These are phyloP conservation scores for Morone saxatilis DNA, from an alignment of 2,113 vertebrate genomes.

Conservation along the genomic window DNA sequence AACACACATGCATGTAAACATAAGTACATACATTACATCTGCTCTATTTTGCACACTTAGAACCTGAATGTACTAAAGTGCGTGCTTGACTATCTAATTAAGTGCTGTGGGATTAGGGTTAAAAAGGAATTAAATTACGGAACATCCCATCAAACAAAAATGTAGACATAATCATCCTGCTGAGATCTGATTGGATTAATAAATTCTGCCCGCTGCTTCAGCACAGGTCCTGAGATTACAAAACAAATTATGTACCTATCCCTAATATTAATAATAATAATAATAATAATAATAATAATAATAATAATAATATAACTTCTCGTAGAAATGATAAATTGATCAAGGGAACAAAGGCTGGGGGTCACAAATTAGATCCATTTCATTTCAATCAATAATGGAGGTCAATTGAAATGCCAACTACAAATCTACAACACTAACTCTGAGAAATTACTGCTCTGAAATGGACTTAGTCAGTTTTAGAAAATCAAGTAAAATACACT, in stretches of 20 bases:
- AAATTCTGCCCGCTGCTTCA: slow-evolving; percentile 72
- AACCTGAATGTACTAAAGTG: slow-evolving; percentile 92
- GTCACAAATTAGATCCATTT: slow-evolving; percentile 59
- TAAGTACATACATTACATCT: slow-evolving; percentile 82
- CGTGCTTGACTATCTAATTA: slow-evolving; percentile 90
- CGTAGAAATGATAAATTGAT: slow-evolving; percentile 33
- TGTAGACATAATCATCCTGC: slow-evolving; percentile 67
- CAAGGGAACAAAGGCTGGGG: slow-evolving; percentile 53
- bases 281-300: slow-evolving; percentile 42
- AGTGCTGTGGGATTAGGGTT: slow-evolving; percentile 92
- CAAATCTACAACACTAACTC: slow-evolving; percentile 24
- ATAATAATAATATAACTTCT: slow-evolving; percentile 56
- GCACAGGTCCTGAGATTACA: slow-evolving; percentile 81
- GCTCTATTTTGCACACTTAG: slow-evolving; percentile 80
- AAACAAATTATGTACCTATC: slow-evolving; percentile 66
- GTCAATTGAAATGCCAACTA: slow-evolving; percentile 52
- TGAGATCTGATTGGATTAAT: slow-evolving; percentile 77
- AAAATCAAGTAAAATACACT: slow-evolving; percentile 36
- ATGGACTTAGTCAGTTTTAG: slow-evolving; percentile 45
- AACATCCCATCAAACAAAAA: slow-evolving; percentile 75
- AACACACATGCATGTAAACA: slow-evolving; percentile 82
- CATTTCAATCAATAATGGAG: slow-evolving; percentile 56
- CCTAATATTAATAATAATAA: slow-evolving; percentile 48
- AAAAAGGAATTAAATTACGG: slow-evolving; percentile 67
- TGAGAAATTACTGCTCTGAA: slow-evolving; percentile 42